These are phyloP conservation scores for Buathra laborator DNA, from an alignment of 2,888 invertebrate genomes.

Conservation along the genomic window DNA sequence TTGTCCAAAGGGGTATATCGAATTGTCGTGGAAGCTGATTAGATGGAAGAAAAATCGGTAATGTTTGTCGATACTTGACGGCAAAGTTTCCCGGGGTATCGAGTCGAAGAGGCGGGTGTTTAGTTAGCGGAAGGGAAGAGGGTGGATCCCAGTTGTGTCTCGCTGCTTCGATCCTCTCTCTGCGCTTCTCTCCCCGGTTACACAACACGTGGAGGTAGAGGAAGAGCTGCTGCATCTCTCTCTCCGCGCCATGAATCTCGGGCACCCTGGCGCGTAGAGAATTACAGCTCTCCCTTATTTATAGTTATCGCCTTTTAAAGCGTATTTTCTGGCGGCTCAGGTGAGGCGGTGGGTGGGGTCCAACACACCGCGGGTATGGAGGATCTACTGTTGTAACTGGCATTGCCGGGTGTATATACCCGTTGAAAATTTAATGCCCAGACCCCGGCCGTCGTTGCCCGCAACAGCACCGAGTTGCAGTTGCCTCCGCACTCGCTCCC, in stretches of 20 bases:
- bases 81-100: not conserved
- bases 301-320: constrained; percentile 77
- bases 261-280: constrained; percentile 71
- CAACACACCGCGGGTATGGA: constrained; percentile 29
- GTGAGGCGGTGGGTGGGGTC: constrained; percentile 62
- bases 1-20: not conserved
- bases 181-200: constrained; percentile 7
- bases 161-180: constrained; percentile 40
- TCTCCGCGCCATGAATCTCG: constrained; percentile 71
- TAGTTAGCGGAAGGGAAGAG: constrained; percentile 12
- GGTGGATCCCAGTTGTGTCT: constrained; percentile 32
- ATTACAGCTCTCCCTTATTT: constrained; percentile 75
- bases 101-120: not conserved
- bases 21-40: not conserved
- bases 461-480: constrained; percentile 27
- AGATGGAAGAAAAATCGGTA: not conserved
- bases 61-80: not conserved
- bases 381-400: constrained; percentile 19
- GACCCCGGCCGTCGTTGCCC: constrained; percentile 42
- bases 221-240: constrained; percentile 47
- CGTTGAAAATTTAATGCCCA: constrained; percentile 73
- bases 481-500: constrained; percentile 18
- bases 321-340: constrained; percentile 74
- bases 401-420: constrained; percentile 11
- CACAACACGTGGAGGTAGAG: constrained; percentile 8